Conservation (phyloP, 2,888 invertebrate genomes). For the Parnassius apollo region DNA sequence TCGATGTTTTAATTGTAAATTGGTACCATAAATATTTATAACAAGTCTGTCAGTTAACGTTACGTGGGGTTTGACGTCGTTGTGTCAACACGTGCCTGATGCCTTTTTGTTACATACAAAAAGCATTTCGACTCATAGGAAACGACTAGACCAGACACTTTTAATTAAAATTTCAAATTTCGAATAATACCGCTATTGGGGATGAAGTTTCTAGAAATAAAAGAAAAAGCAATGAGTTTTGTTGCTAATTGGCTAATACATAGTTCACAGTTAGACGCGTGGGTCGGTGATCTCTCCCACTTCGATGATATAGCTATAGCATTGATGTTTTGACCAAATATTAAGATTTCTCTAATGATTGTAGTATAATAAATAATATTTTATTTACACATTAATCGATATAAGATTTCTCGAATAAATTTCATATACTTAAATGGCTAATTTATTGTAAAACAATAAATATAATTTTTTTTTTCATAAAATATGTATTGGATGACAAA, state of each 20-base stretch:
- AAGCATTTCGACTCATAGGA: neutral
- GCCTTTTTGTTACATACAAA: neutral
- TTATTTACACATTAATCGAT: neutral
- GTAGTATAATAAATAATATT: neutral
- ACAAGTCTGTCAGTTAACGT: conserved; percentile 10
- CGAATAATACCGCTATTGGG: neutral
- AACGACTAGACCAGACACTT: neutral
- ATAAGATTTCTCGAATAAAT: too few relatives aligned
- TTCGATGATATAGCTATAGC: conserved; percentile 29
- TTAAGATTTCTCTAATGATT: neutral
- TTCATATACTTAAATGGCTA: too few relatives aligned
- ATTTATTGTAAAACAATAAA: too few relatives aligned
- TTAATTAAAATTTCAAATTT: neutral
- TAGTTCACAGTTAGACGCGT: conserved; percentile 34
- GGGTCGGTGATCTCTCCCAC: conserved; percentile 41
- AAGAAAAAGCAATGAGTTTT: conserved; percentile 16
- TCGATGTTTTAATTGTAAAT: too few relatives aligned
- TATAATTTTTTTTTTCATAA: too few relatives aligned
- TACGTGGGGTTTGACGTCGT: conserved; percentile 10
- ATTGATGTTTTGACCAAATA: conserved; percentile 24
- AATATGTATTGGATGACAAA: too few relatives aligned
- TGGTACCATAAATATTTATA: conserved; percentile 10
- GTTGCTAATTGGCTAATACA: conserved; percentile 30
- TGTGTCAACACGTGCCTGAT: conserved; percentile 12
- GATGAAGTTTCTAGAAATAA: conserved; percentile 9